Evolutionary conservation across 2,797 vertebrate species (phyloP).

Genomic region (Simalia tracyae): DNA sequence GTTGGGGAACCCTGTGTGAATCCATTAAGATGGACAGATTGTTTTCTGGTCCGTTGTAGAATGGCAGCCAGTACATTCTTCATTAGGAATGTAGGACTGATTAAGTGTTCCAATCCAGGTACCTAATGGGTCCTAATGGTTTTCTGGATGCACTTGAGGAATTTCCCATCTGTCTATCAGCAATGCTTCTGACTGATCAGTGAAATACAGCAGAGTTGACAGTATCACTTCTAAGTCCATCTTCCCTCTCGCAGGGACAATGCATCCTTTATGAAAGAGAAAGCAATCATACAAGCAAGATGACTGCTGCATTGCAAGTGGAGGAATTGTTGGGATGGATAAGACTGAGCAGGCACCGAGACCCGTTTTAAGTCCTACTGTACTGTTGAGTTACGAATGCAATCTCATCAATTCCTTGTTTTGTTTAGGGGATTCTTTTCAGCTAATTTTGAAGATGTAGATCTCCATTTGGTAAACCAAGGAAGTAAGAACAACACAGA

Average conservation of each 20-base stretch:
- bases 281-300: too few species aligned
- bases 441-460: neutral
- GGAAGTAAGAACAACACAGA: neutral
- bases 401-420: neutral
- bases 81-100: neutral
- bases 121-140: too few species aligned
- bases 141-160: too few species aligned
- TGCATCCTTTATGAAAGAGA: too few species aligned
- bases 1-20: neutral
- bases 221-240: too few species aligned
- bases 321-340: too few species aligned
- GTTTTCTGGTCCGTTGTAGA: neutral
- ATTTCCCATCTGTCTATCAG: too few species aligned
- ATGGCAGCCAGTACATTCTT: neutral
- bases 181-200: too few species aligned
- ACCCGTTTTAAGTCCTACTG: neutral
- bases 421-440: neutral
- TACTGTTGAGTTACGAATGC: neutral
- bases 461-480: neutral
- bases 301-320: too few species aligned
- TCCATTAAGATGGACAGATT: neutral
- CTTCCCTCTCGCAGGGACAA: too few species aligned
- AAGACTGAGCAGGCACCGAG: neutral
- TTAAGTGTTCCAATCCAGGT: neutral
- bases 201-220: too few species aligned